Conservation (phyloP, 2,888 invertebrate genomes). For the Aleiodes alternator region DNA sequence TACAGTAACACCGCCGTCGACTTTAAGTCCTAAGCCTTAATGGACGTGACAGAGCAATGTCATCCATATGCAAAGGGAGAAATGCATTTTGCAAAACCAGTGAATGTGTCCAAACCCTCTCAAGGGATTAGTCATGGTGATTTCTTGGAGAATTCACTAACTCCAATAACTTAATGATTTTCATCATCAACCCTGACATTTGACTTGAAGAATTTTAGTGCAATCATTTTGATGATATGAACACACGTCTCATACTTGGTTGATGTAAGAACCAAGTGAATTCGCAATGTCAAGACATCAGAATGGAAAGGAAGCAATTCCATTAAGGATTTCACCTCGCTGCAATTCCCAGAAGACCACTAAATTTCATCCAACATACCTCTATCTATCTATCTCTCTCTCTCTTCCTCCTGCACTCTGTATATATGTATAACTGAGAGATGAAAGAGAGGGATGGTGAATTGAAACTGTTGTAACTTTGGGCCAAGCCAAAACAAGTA, state of each 20-base stretch:
- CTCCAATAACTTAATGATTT: not conserved
- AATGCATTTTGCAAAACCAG: slow-evolving; percentile 46
- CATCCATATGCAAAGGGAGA: slow-evolving; percentile 67
- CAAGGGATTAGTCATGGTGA: slow-evolving; percentile 65
- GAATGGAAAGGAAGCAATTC: slow-evolving; percentile 57
- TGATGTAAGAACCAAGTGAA: not conserved
- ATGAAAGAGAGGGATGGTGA: slow-evolving; percentile 52
- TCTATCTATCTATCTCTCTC: not conserved
- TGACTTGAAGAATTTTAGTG: slow-evolving; percentile 7
- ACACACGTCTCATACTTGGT: not conserved
- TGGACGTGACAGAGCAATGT: slow-evolving; percentile 64
- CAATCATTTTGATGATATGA: not conserved
- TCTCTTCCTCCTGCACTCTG: slow-evolving; percentile 41
- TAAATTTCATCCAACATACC: slow-evolving; percentile 59
- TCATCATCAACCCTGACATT: slow-evolving; percentile 19
- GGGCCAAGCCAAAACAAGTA: slow-evolving; percentile 13
- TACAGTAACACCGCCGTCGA: slow-evolving; percentile 57
- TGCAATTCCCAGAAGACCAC: slow-evolving; percentile 64
- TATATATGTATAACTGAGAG: slow-evolving; percentile 53
- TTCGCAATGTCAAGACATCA: not conserved
- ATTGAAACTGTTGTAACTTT: slow-evolving; percentile 18
- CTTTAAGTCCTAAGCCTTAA: slow-evolving; percentile 64
- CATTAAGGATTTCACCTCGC: slow-evolving; percentile 62
- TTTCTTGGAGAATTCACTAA: slow-evolving; percentile 12
- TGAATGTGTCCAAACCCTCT: slow-evolving; percentile 47